Conservation (phyloP, 2,797 vertebrate species). For the Gallinago nigripennis region DNA sequence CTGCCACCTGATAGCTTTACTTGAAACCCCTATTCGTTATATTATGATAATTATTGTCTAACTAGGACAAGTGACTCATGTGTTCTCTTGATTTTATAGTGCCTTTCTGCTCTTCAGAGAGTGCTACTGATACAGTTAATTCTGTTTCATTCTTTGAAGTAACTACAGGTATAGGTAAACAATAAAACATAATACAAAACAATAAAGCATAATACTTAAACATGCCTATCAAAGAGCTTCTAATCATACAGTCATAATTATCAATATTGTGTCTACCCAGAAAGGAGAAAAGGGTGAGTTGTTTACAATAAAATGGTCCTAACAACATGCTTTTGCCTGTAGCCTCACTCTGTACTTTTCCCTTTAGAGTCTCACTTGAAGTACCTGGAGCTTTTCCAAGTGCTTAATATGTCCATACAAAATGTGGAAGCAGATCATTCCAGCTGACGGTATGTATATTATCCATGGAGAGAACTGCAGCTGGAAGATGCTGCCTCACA, state of each 20-base stretch:
- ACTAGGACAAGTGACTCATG: not conserved
- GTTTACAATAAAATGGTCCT: not conserved
- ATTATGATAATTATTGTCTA: not conserved
- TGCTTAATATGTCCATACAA: not conserved
- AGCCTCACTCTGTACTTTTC: not conserved
- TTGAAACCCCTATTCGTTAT: not conserved
- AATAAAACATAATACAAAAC: not conserved
- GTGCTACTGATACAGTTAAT: not conserved
- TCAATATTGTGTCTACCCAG: not conserved
- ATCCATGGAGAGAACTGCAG: conserved; percentile 17
- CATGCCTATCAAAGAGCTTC: not conserved
- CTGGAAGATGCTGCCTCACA: conserved; percentile 8
- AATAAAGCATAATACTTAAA: not conserved
- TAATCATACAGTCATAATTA: not conserved
- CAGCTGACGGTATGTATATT: not conserved
- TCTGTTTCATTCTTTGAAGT: not conserved
- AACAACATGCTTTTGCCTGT: not conserved
- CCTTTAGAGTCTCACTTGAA: not conserved
- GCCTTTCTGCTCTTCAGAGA: not conserved
- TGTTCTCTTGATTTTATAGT: not conserved
- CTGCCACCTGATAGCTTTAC: not conserved
- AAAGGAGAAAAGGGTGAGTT: not conserved
- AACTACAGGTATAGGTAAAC: not conserved
- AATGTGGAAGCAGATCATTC: conserved; percentile 41
- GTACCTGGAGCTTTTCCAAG: conserved; percentile 42